Conservation (phyloP, 2,888 invertebrate genomes). For the Phalera bucephala region DNA sequence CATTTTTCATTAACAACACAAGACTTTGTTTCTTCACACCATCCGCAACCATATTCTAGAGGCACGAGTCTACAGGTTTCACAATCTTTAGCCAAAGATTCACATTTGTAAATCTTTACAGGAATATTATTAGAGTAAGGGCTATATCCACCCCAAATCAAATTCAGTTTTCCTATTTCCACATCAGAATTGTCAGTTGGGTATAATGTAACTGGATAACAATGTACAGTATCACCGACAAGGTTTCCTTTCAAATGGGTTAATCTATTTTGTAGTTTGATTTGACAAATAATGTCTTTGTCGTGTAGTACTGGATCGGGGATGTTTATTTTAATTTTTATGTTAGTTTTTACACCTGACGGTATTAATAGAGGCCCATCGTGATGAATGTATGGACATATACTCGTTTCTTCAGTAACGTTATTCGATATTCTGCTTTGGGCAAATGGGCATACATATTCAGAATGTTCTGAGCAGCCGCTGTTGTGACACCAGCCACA, state of each 20-base stretch:
- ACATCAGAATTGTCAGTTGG: slow-evolving; percentile 9
- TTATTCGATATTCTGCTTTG: slow-evolving; percentile 11
- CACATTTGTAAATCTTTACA: slow-evolving; percentile 38
- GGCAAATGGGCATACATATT: slow-evolving; percentile 29
- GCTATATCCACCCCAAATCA: slow-evolving; percentile 33
- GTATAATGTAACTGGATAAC: slow-evolving; percentile 33
- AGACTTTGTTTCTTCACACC: slow-evolving; percentile 15
- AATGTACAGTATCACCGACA: slow-evolving; percentile 36
- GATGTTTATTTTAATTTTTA: slow-evolving; percentile 39
- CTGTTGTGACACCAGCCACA: slow-evolving; percentile 53
- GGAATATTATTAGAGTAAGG: slow-evolving; percentile 42
- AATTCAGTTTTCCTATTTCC: slow-evolving; percentile 25
- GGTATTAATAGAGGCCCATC: slow-evolving; percentile 38
- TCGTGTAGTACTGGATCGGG: slow-evolving; percentile 41
- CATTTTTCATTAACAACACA: slow-evolving; percentile 18
- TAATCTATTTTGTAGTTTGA: slow-evolving; percentile 28
- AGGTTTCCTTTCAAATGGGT: slow-evolving; percentile 40
- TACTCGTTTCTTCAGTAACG: slow-evolving; percentile 5
- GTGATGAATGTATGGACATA: slow-evolving; percentile 41
- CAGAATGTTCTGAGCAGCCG: slow-evolving; percentile 40
- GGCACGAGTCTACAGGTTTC: slow-evolving; percentile 17
- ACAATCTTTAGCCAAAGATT: slow-evolving; percentile 15
- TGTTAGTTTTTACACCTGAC: slow-evolving; percentile 28
- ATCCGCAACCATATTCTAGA: slow-evolving; percentile 16
- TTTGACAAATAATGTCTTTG: slow-evolving; percentile 41